phyloP scores from a whole-genome alignment of 53 echinoderm and acorn worm species.

The Crossaster papposus region DNA sequence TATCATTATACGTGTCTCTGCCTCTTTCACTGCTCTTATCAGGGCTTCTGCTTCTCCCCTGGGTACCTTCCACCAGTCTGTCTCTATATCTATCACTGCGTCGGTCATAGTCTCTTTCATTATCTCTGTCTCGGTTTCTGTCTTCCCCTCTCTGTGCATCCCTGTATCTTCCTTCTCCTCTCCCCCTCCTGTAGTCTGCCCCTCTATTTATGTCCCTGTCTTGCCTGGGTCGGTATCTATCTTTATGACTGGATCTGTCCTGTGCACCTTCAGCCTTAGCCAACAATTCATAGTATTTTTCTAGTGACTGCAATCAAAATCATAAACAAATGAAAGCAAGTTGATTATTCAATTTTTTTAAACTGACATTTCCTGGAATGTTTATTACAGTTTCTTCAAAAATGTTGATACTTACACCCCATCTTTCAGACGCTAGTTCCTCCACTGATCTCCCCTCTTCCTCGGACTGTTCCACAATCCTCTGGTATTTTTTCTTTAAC shows the following conservation, averaged over 20 bases:
- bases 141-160: slow-evolving; percentile 3
- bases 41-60: slow-evolving; percentile 49
- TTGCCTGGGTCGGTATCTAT: slow-evolving; percentile 22
- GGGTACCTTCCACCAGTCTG: slow-evolving; percentile 33
- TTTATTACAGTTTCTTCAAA: neutral
- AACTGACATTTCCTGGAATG: neutral
- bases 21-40: slow-evolving; percentile 44
- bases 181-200: slow-evolving; percentile 36
- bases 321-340: neutral
- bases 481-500: slow-evolving; percentile 83
- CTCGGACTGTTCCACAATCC: slow-evolving; percentile 75
- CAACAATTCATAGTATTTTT: slow-evolving; percentile 78
- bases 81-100: slow-evolving; percentile 52
- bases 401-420: slow-evolving; percentile 80
- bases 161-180: slow-evolving; percentile 38
- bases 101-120: slow-evolving; percentile 51
- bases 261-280: slow-evolving; percentile 73
- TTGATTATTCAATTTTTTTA: neutral
- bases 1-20: slow-evolving; percentile 10
- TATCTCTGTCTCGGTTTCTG: slow-evolving; percentile 27
- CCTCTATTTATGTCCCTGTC: slow-evolving; percentile 46
- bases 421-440: slow-evolving; percentile 83
- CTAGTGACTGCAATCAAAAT: slow-evolving; percentile 73
- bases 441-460: slow-evolving; percentile 73
- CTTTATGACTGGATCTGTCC: slow-evolving; percentile 30